Evolutionary conservation across 2,113 vertebrate genomes (phyloP).

Genomic region (Myocastor coypus): DNA sequence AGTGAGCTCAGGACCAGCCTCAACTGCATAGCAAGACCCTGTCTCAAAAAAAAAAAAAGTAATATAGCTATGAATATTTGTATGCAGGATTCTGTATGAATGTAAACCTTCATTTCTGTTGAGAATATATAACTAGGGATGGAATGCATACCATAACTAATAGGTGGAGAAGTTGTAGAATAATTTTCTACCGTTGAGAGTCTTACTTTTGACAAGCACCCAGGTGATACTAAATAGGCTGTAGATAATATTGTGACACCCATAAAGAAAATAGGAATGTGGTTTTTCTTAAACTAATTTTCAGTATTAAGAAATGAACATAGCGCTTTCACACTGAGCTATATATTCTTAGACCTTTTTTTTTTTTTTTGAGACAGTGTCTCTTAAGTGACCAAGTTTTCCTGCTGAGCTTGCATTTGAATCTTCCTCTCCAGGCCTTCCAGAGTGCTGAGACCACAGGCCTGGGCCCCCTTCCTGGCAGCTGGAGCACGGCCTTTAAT

Average conservation of each 20-base stretch:
- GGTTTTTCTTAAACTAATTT: neutral
- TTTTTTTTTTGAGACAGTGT: neutral
- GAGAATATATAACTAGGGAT: neutral
- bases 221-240: neutral
- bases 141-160: neutral
- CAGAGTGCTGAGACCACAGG: neutral
- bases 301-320: neutral
- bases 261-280: neutral
- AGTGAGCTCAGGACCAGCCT: no score
- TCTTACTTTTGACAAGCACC: conserved; percentile 11
- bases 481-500: neutral
- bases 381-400: neutral
- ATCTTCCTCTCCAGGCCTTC: neutral
- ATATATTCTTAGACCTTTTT: neutral
- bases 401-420: neutral
- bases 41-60: no score
- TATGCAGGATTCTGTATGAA: neutral
- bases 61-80: neutral
- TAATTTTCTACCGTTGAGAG: neutral
- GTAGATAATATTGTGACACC: neutral
- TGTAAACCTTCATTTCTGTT: neutral
- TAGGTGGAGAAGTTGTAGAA: neutral
- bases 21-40: no score
- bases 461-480: neutral
- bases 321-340: neutral